A percentile compares a stretch with the other conserved stretches of the same genome.
Conservation (phyloP, 2,113 vertebrate species). For the Gavia stellata region DNA sequence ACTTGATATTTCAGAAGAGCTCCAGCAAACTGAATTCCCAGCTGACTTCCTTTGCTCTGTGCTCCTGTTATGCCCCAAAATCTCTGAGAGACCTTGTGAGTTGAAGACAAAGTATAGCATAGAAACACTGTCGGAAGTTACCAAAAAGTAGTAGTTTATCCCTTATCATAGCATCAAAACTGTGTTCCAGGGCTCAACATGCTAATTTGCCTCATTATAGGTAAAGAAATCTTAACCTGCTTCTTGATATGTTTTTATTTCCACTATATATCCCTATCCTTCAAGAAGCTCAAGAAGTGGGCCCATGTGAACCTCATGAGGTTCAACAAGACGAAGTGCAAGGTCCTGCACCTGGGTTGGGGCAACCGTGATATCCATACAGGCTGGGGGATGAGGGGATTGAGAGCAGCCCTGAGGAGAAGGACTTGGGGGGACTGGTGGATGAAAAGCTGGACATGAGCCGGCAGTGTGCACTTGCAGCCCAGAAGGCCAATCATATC, state of each 20-base stretch:
- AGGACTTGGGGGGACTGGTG: too few species aligned
- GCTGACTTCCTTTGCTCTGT: background rate
- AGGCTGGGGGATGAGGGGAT: background rate
- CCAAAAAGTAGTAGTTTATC: background rate
- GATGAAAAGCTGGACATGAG: background rate
- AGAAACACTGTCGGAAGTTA: background rate
- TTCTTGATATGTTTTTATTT: background rate
- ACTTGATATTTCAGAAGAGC: background rate
- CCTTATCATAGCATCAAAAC: background rate
- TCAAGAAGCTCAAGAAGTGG: background rate
- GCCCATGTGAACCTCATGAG: background rate
- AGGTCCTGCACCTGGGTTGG: background rate
- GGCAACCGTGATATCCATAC: background rate
- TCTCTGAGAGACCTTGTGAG: background rate
- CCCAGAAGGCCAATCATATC: background rate
- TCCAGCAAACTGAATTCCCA: background rate
- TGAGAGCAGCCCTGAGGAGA: too few species aligned
- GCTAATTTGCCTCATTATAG: background rate
- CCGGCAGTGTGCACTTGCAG: rapidly evolving
- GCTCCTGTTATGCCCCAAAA: background rate
- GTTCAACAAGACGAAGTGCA: background rate
- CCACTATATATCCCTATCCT: background rate
- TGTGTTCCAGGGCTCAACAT: background rate
- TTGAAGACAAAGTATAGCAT: background rate
- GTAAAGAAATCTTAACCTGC: background rate